Evolutionary conservation across 2,797 vertebrate genomes (phyloP).

Genomic region (Scyliorhinus canicula): DNA sequence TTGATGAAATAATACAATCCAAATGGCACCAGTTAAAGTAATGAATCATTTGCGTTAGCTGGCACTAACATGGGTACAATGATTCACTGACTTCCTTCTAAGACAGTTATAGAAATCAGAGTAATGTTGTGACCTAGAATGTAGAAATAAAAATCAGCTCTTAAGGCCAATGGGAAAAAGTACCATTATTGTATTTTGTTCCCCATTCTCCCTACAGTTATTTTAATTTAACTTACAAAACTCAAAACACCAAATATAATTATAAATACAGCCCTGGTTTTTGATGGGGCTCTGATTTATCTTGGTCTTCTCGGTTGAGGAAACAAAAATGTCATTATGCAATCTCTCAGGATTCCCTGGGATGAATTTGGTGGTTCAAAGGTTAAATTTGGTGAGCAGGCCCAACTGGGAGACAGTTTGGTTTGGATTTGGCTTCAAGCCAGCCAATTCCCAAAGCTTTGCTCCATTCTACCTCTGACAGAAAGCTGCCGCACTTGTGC

Average conservation of each 20-base stretch:
- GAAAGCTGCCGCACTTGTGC: not conserved
- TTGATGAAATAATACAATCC: not conserved
- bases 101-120: not conserved
- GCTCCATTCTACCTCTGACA: not conserved
- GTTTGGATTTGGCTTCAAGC: not conserved
- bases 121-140: not conserved
- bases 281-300: not conserved
- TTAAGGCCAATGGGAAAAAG: not conserved
- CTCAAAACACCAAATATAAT: not conserved
- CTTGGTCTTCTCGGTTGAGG: not conserved
- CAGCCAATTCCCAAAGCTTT: not conserved
- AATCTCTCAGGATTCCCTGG: not conserved
- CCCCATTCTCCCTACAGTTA: not conserved
- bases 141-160: not conserved
- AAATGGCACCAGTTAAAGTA: not conserved
- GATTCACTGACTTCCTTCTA: not conserved
- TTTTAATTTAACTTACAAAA: not conserved
- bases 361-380: not conserved
- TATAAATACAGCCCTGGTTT: not conserved
- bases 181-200: not conserved
- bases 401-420: not conserved
- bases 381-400: not conserved
- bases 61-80: not conserved
- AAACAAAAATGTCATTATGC: not conserved
- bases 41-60: not conserved